A percentile compares a stretch with the other conserved stretches of the same genome.
These are phyloP conservation scores for Odontocolon sp. DNA, from an alignment of 2,888 invertebrate genomes.

Conservation along the genomic window DNA sequence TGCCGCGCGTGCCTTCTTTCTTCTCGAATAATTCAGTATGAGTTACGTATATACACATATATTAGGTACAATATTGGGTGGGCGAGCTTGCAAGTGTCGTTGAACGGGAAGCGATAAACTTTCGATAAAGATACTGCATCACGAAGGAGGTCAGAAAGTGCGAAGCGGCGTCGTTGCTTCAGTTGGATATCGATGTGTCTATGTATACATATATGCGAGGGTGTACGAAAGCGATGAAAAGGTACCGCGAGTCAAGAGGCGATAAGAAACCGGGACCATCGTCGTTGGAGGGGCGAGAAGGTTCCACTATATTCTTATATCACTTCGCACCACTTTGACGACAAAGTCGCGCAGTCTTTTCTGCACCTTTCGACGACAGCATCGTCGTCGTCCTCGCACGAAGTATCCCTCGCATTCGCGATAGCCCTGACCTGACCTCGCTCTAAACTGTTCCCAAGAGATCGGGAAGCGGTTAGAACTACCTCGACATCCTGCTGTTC, in stretches of 20 bases:
- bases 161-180: slow-evolving; percentile 5
- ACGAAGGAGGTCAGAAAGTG: slow-evolving; percentile 25
- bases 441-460: slow-evolving; percentile 1
- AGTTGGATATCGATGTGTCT: not conserved
- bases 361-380: slow-evolving; percentile 5
- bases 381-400: slow-evolving; percentile 1
- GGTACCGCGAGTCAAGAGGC: slow-evolving; percentile 47
- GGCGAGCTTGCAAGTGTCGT: slow-evolving; percentile 5
- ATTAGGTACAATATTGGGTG: not conserved
- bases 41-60: not conserved
- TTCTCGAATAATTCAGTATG: not conserved
- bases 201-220: not conserved
- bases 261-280: slow-evolving; percentile 47
- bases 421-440: slow-evolving; percentile 4
- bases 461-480: not conserved
- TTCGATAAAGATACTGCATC: slow-evolving; percentile 38
- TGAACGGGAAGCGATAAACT: slow-evolving; percentile 47
- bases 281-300: slow-evolving; percentile 1
- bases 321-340: slow-evolving; percentile 4
- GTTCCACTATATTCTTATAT: no score
- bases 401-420: slow-evolving; percentile 20
- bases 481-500: not conserved
- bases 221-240: slow-evolving; percentile 33
- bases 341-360: not conserved
- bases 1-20: no score